phyloP scores from a whole-genome alignment of 2,797 vertebrate genomes.

The Bradypodion ventrale region DNA sequence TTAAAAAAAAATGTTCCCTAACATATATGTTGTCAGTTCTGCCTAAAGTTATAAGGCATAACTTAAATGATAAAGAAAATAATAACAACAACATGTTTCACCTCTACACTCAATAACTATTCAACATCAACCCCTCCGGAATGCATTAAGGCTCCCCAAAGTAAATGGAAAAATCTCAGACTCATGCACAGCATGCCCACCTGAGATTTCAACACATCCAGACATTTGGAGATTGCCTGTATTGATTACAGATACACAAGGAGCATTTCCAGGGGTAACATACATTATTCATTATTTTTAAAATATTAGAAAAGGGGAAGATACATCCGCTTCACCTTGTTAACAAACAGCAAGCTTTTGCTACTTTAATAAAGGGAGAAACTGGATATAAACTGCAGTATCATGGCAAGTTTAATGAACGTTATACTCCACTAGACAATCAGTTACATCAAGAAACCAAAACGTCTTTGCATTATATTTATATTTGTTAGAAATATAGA shows the following conservation, averaged over 20 bases:
- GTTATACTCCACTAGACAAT: background rate
- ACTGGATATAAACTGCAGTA: background rate
- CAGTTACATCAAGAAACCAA: background rate
- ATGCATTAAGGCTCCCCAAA: background rate
- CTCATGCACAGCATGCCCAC: background rate
- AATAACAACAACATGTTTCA: conserved; percentile 5
- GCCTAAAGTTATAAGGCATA: background rate
- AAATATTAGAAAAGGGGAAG: conserved; percentile 15
- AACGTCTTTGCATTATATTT: background rate
- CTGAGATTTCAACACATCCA: conserved; percentile 9
- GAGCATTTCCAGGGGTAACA: background rate
- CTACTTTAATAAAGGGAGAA: conserved; percentile 20
- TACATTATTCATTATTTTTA: background rate
- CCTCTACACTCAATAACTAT: background rate
- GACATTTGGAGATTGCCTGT: background rate
- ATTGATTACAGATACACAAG: conserved; percentile 38
- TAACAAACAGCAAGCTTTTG: background rate
- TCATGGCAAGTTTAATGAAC: conserved; percentile 6
- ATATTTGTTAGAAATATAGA: background rate
- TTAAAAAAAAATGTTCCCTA: background rate
- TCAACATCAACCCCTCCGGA: background rate
- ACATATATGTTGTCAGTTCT: background rate
- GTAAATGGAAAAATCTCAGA: background rate
- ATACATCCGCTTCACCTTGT: background rate
- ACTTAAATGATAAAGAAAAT: no score